phyloP scores from a whole-genome alignment of 1,140 invertebrate species.

The Drosophila simulans region DNA sequence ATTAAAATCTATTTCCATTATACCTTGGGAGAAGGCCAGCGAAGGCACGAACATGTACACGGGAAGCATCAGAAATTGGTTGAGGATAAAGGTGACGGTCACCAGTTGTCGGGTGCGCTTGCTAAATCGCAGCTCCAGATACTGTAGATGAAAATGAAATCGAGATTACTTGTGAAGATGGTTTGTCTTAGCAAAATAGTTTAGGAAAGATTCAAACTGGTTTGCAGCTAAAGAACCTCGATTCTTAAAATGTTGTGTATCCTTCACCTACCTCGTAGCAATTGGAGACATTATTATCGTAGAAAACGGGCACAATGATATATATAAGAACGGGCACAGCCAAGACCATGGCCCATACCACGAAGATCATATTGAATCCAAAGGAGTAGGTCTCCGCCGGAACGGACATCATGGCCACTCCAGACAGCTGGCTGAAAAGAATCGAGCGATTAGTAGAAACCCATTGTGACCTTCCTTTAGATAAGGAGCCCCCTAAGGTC shows the following conservation, averaged over 20 bases:
- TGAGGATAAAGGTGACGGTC: slow-evolving; percentile 88
- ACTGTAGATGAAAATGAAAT: slow-evolving; percentile 85
- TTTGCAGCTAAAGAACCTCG: background rate
- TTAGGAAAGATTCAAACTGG: no score
- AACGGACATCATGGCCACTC: slow-evolving; percentile 91
- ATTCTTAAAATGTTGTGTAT: background rate
- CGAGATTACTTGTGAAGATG: no score
- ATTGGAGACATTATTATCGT: slow-evolving; percentile 91
- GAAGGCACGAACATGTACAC: slow-evolving; percentile 87
- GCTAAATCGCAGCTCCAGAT: slow-evolving; percentile 89
- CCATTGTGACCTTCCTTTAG: no score
- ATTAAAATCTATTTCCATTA: slow-evolving; percentile 55
- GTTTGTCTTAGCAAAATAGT: background rate
- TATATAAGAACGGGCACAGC: slow-evolving; percentile 88
- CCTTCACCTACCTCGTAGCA: slow-evolving; percentile 90
- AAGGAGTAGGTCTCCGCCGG: slow-evolving; percentile 93
- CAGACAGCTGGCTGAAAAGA: slow-evolving; percentile 90
- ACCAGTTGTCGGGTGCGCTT: slow-evolving; percentile 87
- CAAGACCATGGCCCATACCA: slow-evolving; percentile 87
- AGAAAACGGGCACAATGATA: slow-evolving; percentile 93
- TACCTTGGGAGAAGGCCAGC: slow-evolving; percentile 91
- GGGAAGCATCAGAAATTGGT: slow-evolving; percentile 71
- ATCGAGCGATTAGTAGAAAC: background rate
- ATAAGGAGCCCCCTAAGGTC: no score
- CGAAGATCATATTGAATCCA: slow-evolving; percentile 89